A percentile compares a stretch with the other conserved stretches of the same genome.
Evolutionary conservation across 1,140 invertebrate genomes (phyloP).

Genomic region (Cherax quadricarinatus): DNA sequence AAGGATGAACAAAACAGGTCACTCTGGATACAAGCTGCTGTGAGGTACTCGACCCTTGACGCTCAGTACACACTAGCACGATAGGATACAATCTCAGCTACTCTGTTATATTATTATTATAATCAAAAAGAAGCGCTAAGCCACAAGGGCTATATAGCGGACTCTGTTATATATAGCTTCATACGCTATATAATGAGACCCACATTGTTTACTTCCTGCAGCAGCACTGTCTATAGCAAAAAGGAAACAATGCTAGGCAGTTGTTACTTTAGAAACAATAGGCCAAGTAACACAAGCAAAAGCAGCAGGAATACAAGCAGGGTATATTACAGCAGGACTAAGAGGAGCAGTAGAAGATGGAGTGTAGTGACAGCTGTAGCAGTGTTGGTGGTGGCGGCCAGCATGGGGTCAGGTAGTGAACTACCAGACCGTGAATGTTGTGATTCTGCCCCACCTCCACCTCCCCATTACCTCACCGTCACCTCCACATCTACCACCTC

Average conservation of each 20-base stretch:
- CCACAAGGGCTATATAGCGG: no score
- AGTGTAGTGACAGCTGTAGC: not conserved
- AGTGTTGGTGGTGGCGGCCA: constrained; percentile 14
- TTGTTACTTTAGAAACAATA: not conserved
- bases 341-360: not conserved
- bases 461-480: constrained; percentile 40
- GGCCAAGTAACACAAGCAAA: not conserved
- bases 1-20: no score
- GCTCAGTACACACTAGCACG: no score
- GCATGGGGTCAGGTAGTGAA: not conserved
- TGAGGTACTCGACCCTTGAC: no score
- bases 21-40: no score
- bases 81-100: no score
- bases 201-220: not conserved
- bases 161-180: not conserved
- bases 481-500: constrained; percentile 45
- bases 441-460: constrained; percentile 38
- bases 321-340: not conserved
- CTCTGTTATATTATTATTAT: no score
- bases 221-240: not conserved
- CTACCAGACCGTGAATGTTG: constrained; percentile 38
- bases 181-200: not conserved
- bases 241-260: not conserved
- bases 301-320: not conserved
- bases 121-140: no score